These are phyloP conservation scores for Prionace glauca DNA, from an alignment of 2,797 vertebrate genomes.

Conservation along the genomic window DNA sequence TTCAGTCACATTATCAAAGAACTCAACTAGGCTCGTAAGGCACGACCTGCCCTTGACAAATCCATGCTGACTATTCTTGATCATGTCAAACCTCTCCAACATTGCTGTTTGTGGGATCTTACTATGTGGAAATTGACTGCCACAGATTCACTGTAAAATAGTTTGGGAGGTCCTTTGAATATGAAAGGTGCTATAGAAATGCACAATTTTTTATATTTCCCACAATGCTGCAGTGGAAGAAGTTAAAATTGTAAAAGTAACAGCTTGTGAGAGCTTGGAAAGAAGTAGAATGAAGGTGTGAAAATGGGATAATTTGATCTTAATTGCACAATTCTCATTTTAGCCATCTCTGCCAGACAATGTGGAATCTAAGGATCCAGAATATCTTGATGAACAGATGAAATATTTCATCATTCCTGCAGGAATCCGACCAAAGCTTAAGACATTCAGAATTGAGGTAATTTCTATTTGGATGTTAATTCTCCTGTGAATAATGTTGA, in stretches of 20 bases:
- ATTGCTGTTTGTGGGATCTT: too few relatives aligned
- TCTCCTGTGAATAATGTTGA: neutral
- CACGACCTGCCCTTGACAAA: too few relatives aligned
- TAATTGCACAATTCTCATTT: neutral
- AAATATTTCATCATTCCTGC: slow-evolving; percentile 69
- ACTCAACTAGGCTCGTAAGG: too few relatives aligned
- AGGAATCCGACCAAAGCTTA: slow-evolving; percentile 72
- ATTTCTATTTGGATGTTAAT: neutral
- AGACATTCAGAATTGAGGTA: slow-evolving; percentile 86
- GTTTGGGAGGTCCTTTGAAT: neutral
- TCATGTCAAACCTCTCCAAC: too few relatives aligned
- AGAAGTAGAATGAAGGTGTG: neutral
- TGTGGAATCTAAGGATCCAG: slow-evolving; percentile 69
- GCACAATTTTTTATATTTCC: neutral
- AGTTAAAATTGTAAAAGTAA: neutral
- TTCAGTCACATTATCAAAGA: too few relatives aligned
- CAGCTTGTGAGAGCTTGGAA: neutral
- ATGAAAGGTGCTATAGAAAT: neutral
- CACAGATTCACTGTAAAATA: neutral
- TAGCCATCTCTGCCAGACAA: slow-evolving; percentile 71
- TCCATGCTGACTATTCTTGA: too few relatives aligned
- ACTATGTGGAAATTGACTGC: neutral
- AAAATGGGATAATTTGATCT: neutral
- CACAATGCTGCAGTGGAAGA: neutral
- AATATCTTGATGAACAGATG: slow-evolving; percentile 54